Evolutionary conservation across 2,888 invertebrate genomes (phyloP).

Genomic region (Lepetodrilus schrolli): DNA sequence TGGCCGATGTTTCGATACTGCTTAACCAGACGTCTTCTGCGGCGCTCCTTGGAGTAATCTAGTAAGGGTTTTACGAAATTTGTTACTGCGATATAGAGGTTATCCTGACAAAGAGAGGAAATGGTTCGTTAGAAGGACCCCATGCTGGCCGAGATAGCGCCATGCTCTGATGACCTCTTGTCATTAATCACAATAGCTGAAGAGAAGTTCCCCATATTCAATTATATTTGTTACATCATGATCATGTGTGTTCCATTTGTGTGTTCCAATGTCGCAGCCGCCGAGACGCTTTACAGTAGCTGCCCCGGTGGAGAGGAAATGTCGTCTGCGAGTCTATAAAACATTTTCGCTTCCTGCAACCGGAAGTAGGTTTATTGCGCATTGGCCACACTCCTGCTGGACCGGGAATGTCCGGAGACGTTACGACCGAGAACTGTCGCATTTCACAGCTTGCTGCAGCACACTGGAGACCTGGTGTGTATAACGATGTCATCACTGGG

Average conservation of each 20-base stretch:
- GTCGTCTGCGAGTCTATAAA: neutral
- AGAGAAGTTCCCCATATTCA: neutral
- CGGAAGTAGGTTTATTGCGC: neutral
- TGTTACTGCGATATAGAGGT: conserved; percentile 1
- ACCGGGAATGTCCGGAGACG: neutral
- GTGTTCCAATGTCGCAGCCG: neutral
- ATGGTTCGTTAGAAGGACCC: conserved; percentile 5
- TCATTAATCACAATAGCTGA: conserved; percentile 19
- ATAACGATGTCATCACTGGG: no score
- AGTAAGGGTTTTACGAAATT: conserved; percentile 14
- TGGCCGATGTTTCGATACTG: neutral
- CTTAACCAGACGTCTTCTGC: neutral
- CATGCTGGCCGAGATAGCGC: neutral
- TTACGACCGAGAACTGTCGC: neutral
- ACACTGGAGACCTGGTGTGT: no score
- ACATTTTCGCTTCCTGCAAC: neutral
- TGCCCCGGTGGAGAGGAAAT: neutral
- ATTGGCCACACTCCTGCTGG: neutral
- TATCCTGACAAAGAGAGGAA: neutral
- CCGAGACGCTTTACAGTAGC: neutral
- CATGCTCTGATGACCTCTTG: neutral
- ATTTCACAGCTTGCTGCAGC: no score
- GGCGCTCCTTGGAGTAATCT: neutral
- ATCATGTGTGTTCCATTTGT: conserved; percentile 20
- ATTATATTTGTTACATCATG: conserved; percentile 19